phyloP scores from a whole-genome alignment of 2,113 vertebrate genomes.

The Falco punctatus region DNA sequence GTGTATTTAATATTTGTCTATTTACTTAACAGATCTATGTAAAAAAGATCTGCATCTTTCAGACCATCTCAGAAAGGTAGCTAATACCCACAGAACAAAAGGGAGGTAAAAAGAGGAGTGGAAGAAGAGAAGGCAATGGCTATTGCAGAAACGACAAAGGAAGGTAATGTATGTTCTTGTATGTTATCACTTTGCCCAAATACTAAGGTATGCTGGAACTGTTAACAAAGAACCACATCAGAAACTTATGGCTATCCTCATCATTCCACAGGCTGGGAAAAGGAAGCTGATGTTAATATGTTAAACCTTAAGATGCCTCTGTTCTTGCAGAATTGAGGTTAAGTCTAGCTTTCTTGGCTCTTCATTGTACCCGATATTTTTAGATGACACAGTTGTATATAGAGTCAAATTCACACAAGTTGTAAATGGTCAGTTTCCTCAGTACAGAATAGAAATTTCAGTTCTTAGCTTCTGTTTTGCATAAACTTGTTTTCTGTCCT shows the following conservation, averaged over 20 bases:
- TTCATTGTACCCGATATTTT: neutral
- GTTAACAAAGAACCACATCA: neutral
- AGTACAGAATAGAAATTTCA: neutral
- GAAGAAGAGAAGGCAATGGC: neutral
- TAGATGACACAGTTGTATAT: neutral
- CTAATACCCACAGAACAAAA: neutral
- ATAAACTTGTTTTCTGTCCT: neutral
- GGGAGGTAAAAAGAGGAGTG: neutral
- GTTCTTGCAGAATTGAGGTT: neutral
- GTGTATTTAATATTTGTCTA: neutral
- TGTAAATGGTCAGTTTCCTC: neutral
- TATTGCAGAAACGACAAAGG: neutral
- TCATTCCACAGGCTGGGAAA: neutral
- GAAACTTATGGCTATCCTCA: neutral
- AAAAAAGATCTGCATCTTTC: neutral
- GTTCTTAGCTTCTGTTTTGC: neutral
- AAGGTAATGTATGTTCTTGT: fast-evolving
- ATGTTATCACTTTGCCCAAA: neutral
- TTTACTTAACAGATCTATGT: neutral
- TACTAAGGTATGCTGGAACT: neutral
- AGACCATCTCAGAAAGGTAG: neutral
- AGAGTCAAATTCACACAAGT: neutral
- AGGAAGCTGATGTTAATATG: fast-evolving
- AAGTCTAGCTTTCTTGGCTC: neutral
- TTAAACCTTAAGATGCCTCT: neutral